Evolutionary conservation across 2,888 invertebrate species (phyloP).

Genomic region (Lasioglossum marginatum): DNA sequence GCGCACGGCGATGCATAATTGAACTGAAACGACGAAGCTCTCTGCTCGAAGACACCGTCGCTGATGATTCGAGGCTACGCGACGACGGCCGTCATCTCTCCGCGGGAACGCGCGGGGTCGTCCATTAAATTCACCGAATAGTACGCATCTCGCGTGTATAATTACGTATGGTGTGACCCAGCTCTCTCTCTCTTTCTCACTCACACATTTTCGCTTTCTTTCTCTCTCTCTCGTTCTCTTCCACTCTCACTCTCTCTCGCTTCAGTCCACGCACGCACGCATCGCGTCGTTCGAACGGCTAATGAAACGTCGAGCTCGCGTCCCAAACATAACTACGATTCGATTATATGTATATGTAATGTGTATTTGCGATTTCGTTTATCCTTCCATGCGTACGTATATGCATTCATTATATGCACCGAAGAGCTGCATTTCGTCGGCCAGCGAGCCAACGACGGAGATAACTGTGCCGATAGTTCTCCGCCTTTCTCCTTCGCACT

Average conservation of each 20-base stretch:
- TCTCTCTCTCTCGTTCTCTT: background rate
- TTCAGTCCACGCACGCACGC: constrained; percentile 35
- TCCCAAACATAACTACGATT: constrained; percentile 69
- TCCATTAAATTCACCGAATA: constrained; percentile 22
- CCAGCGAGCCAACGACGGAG: background rate
- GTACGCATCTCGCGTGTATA: constrained; percentile 27
- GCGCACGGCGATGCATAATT: constrained; percentile 36
- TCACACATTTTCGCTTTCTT: background rate
- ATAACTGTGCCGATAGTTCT: background rate
- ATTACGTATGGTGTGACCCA: constrained; percentile 23
- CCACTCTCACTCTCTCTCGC: background rate
- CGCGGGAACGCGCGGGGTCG: constrained; percentile 16
- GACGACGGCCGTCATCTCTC: constrained; percentile 46
- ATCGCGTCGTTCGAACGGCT: constrained; percentile 60
- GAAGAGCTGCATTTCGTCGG: constrained; percentile 53
- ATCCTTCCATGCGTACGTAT: constrained; percentile 69
- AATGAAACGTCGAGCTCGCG: constrained; percentile 69
- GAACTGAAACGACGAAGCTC: constrained; percentile 71
- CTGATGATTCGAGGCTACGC: constrained; percentile 73
- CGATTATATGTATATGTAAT: constrained; percentile 62
- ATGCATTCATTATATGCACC: constrained; percentile 61
- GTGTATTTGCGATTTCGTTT: constrained; percentile 54
- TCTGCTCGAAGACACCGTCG: constrained; percentile 65
- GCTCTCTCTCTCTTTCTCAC: constrained; percentile 2
- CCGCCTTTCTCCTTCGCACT: background rate